Base-by-base conservation (phyloP, 2,113 vertebrate species). In the Menura novaehollandiae region DNA sequence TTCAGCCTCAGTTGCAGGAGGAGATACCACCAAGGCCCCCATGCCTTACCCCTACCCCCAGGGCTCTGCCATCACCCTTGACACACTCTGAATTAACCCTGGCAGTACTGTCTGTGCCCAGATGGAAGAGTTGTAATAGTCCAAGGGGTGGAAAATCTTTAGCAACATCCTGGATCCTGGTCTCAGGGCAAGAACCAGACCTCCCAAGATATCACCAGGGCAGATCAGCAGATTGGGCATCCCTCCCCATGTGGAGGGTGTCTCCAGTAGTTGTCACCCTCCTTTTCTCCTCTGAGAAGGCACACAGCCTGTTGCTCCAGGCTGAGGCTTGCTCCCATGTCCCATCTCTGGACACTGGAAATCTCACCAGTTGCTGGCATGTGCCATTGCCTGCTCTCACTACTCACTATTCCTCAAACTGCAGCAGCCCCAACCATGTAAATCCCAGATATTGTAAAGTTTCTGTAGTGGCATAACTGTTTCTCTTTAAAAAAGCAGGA, bases 1-100 rank as follows among this genome's bases (percentile, higher is more conserved):
- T 46, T 55, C 28, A 69, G 19, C 6, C 32, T 58, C 47, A 67
- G 8, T 15, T 35, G 19, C 11, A 78, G n/a, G 16, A 85, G 23
- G 8, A 56, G 11, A 52, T 10, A 37, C 1, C 3, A 19, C 3
- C 2, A 5, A 30, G 6, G 5, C 0, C 4, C 2, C 9, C 8
- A 37, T 4, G 10, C 3, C 7, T 55, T 20, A 13, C 1, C 3
- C 6, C 44, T n/a, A 2, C 2, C 4, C 19, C 7, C 18, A 56
- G 41, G 4, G 3, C 6, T 69, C n/a, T 69, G 24, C 6, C 33
- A 21, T 24, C 20, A 76, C 13, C 26, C 35, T 56, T 58, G 7
- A 13, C 6, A 33, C 3, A 8, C 8, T 30, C 32, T 64, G 32
- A 4, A 37, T 63, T 69, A 43, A 24, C 5, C 15, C 6, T 66